Conservation (phyloP, 30 jellyfish, hydroid and myxozoan species). For the Mastigias papua region DNA sequence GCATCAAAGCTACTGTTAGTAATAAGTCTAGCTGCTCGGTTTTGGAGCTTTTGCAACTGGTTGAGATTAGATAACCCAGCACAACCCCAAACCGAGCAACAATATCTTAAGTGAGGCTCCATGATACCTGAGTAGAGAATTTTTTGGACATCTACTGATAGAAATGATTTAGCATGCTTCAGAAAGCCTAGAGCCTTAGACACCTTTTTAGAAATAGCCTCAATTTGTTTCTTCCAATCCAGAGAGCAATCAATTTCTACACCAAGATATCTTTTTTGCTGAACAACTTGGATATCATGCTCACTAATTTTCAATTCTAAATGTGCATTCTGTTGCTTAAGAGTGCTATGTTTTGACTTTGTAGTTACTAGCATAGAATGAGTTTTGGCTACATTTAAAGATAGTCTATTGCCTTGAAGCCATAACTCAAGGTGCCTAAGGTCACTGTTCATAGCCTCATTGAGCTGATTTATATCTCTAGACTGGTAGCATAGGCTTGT, state of each 20-base stretch:
- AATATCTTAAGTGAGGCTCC: neutral
- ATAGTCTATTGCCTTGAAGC: slow-evolving; percentile 2
- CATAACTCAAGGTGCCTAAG: neutral
- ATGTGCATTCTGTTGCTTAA: neutral
- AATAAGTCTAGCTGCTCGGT: neutral
- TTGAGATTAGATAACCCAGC: neutral
- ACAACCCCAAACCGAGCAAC: neutral
- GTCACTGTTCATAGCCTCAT: neutral
- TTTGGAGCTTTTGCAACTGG: slow-evolving; percentile 16
- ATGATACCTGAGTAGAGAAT: neutral
- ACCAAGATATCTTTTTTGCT: neutral
- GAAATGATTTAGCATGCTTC: slow-evolving; percentile 1
- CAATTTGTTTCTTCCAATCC: neutral
- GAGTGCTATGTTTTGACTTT: neutral
- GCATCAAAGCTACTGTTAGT: neutral
- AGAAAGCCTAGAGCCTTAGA: neutral
- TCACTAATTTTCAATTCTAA: neutral
- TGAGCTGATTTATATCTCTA: neutral
- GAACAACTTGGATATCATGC: neutral
- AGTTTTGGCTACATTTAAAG: neutral
- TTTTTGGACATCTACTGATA: neutral
- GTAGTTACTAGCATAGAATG: slow-evolving; percentile 5
- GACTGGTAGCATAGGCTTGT: too few species aligned
- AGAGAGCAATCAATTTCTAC: neutral
- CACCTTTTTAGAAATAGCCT: neutral